phyloP scores from a whole-genome alignment of 2,113 vertebrate genomes.

The Bombycilla garrulus region DNA sequence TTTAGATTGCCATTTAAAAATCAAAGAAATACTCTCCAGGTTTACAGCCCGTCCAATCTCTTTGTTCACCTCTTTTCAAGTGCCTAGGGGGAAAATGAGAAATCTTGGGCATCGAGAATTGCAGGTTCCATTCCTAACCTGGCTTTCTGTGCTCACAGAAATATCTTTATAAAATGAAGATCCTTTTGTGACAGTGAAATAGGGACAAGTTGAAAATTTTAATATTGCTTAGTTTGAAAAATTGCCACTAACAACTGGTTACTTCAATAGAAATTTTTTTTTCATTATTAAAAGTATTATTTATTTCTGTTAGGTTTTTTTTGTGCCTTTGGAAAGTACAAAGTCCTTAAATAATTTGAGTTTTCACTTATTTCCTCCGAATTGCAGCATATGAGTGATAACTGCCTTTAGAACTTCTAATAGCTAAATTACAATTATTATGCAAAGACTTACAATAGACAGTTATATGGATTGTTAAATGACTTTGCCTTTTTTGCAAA shows the following conservation, averaged over 20 bases:
- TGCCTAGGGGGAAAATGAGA: background rate
- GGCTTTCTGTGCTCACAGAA: background rate
- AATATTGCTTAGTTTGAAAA: slow-evolving; percentile 34
- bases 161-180: background rate
- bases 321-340: slow-evolving; percentile 45
- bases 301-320: slow-evolving; percentile 27
- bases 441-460: slow-evolving; percentile 79
- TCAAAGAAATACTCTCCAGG: background rate
- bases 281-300: slow-evolving; percentile 54
- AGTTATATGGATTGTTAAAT: slow-evolving; percentile 84
- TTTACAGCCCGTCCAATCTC: background rate
- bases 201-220: background rate
- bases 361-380: slow-evolving; percentile 66
- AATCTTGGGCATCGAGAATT: background rate
- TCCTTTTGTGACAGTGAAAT: background rate
- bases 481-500: slow-evolving; percentile 80
- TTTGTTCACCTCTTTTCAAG: background rate
- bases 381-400: slow-evolving; percentile 74
- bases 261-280: slow-evolving; percentile 46
- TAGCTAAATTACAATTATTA: slow-evolving; percentile 84
- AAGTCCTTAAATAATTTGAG: slow-evolving; percentile 66
- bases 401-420: slow-evolving; percentile 78
- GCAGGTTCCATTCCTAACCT: background rate
- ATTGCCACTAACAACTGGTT: slow-evolving; percentile 34
- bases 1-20: background rate